Conservation (phyloP, 2,888 invertebrate species). For the Latrodectus hesperus region DNA sequence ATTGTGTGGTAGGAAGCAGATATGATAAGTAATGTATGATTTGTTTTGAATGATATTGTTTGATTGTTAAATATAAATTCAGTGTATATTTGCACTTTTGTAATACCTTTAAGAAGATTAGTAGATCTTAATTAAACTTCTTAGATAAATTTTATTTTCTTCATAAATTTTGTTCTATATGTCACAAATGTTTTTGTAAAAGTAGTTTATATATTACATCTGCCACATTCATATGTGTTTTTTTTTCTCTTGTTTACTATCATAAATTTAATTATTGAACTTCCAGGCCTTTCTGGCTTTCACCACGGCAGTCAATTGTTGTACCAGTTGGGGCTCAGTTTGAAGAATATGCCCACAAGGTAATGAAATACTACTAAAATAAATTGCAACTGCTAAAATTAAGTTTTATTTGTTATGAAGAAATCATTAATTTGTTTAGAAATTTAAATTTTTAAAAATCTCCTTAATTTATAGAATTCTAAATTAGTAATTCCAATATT, state of each 20-base stretch:
- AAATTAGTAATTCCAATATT: too few relatives aligned
- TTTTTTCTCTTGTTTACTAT: not conserved
- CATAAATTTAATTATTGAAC: not conserved
- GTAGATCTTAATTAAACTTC: not conserved
- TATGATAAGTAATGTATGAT: too few relatives aligned
- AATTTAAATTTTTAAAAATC: too few relatives aligned
- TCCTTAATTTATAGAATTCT: too few relatives aligned
- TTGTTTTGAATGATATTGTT: too few relatives aligned
- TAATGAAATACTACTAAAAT: conserved; percentile 74
- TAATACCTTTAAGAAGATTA: too few relatives aligned
- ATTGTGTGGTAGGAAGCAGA: too few relatives aligned
- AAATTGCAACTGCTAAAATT: not conserved
- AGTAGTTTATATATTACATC: not conserved
- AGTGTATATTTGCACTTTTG: too few relatives aligned
- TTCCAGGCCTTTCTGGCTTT: conserved; percentile 93
- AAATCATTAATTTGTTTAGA: not conserved
- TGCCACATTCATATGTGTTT: not conserved
- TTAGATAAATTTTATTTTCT: not conserved
- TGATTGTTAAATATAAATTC: too few relatives aligned
- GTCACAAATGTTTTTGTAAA: not conserved
- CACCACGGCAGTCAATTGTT: conserved; percentile 93
- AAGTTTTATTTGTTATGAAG: not conserved
- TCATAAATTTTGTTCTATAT: not conserved
- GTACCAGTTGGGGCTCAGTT: conserved; percentile 92
- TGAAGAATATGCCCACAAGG: conserved; percentile 90